Percentiles rank a stretch among this genome's conserved stretches.
These are phyloP conservation scores for Caenorhabditis zanzibari DNA, from an alignment of 2,888 invertebrate species.

Conservation along the genomic window DNA sequence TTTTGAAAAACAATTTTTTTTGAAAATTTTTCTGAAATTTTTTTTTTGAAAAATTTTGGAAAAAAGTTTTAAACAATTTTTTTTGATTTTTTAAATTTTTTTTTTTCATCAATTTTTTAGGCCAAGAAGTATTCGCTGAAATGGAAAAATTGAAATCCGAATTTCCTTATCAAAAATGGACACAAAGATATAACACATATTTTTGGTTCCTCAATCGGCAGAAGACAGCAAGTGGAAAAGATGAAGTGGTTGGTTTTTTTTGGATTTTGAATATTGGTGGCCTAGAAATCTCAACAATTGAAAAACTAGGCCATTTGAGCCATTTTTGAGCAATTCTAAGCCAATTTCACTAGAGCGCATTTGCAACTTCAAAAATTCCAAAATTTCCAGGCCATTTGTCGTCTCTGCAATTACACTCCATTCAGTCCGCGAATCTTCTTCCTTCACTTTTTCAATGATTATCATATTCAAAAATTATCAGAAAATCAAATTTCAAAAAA, in stretches of 20 bases:
- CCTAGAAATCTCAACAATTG: no score
- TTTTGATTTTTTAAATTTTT: not conserved
- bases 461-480: not conserved
- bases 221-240: not conserved
- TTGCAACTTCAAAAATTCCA: not conserved
- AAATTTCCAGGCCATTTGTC: slow-evolving; percentile 33
- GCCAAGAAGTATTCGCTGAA: slow-evolving; percentile 10
- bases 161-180: not conserved
- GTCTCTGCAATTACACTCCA: slow-evolving; percentile 28
- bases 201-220: not conserved
- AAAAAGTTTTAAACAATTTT: no score
- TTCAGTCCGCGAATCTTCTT: slow-evolving; percentile 10
- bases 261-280: not conserved
- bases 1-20: not conserved
- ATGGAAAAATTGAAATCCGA: slow-evolving; percentile 2
- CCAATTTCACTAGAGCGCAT: not conserved
- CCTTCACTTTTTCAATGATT: slow-evolving; percentile 13
- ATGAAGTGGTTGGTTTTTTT: not conserved
- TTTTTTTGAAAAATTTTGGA: not conserved
- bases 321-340: not conserved
- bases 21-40: not conserved
- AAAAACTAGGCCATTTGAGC: no score
- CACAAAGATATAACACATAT: not conserved
- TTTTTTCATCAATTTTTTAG: not conserved
- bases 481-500: not conserved